Evolutionary conservation across 2,888 invertebrate genomes (phyloP).

Genomic region (Cybosia mesomella): DNA sequence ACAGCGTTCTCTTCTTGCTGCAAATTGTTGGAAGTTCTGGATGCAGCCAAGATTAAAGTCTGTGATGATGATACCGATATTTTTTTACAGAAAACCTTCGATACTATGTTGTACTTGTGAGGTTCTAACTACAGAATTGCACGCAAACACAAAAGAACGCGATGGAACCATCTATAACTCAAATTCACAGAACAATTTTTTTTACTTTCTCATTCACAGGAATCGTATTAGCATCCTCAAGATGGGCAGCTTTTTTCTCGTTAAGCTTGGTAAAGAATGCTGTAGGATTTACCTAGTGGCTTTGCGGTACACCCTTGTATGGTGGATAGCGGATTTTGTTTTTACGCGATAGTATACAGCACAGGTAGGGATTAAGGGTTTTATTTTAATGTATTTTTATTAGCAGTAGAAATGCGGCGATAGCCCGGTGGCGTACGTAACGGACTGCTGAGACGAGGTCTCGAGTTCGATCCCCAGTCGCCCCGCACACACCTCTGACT

Average conservation of each 20-base stretch:
- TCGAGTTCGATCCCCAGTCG: too few relatives aligned
- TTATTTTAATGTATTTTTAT: neutral
- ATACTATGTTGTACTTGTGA: neutral
- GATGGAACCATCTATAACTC: neutral
- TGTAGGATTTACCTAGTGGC: neutral
- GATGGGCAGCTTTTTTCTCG: neutral
- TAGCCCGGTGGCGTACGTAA: too few relatives aligned
- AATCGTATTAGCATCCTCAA: constrained; percentile 12
- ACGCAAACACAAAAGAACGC: neutral
- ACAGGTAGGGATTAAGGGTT: constrained; percentile 6
- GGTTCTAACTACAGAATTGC: neutral
- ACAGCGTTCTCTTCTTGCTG: too few relatives aligned
- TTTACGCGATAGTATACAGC: neutral
- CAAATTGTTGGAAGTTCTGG: too few relatives aligned
- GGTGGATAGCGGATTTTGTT: constrained; percentile 10
- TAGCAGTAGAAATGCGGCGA: too few relatives aligned
- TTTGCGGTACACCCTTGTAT: constrained; percentile 12
- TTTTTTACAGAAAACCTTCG: too few relatives aligned
- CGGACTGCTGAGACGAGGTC: too few relatives aligned
- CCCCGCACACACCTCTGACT: too few relatives aligned
- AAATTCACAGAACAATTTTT: constrained; percentile 1
- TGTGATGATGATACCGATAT: too few relatives aligned
- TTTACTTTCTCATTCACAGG: constrained; percentile 4
- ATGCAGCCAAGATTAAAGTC: too few relatives aligned
- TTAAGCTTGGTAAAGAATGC: neutral